Evolutionary conservation across 2,888 invertebrate genomes (phyloP).

Genomic region (Podotricha telesiphe): DNA sequence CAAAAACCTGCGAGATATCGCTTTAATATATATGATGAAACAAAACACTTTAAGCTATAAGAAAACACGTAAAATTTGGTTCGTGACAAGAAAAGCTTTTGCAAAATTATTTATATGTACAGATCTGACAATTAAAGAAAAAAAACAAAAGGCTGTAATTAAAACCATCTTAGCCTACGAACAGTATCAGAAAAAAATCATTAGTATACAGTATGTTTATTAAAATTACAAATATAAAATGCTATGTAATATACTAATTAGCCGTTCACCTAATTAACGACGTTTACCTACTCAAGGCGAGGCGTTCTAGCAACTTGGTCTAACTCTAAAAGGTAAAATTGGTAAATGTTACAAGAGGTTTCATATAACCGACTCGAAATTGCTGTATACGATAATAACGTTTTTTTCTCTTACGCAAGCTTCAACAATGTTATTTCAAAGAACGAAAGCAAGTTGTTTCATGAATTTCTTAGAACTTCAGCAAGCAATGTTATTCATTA

Average conservation of each 20-base stretch:
- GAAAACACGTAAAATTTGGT: too few species aligned
- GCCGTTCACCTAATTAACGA: conserved; percentile 6
- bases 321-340: neutral
- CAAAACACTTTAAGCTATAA: too few species aligned
- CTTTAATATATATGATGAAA: too few species aligned
- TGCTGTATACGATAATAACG: neutral
- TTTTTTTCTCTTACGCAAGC: conserved; percentile 2
- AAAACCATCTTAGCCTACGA: neutral
- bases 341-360: neutral
- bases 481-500: too few species aligned
- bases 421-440: neutral
- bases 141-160: too few species aligned
- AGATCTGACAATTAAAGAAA: too few species aligned
- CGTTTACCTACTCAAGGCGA: neutral
- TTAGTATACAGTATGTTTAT: neutral
- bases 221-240: neutral
- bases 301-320: neutral
- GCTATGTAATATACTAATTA: conserved; percentile 2
- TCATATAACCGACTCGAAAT: conserved; percentile 1
- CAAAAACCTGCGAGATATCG: too few species aligned
- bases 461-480: neutral
- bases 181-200: neutral
- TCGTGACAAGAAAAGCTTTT: too few species aligned
- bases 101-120: too few species aligned
- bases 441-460: neutral